A percentile compares a stretch with the other conserved stretches of the same genome.
phyloP scores from a whole-genome alignment of 2,797 vertebrate species.

The Myripristis jacobus region DNA sequence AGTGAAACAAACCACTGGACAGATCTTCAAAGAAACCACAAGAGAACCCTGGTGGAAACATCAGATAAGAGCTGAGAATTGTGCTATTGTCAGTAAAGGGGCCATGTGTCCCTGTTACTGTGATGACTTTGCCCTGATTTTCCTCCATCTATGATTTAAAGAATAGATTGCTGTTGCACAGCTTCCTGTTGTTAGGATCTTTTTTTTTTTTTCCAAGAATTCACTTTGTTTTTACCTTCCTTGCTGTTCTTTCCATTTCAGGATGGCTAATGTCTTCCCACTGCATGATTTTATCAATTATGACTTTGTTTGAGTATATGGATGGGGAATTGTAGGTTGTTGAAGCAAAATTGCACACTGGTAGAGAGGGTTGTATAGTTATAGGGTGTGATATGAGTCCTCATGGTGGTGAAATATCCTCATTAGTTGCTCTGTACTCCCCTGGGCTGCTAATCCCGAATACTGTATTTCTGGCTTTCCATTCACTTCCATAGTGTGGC shows the following conservation, averaged over 20 bases:
- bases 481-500: no score
- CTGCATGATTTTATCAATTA: neutral
- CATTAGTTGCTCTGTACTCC: no score
- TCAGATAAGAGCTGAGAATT: slow-evolving; percentile 27
- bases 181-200: neutral
- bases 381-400: no score
- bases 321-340: neutral
- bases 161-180: neutral
- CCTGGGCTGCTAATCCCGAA: no score
- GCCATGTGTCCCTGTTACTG: slow-evolving; percentile 2
- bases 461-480: no score
- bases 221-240: neutral
- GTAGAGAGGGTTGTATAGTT: no score
- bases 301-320: neutral
- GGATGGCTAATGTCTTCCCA: neutral
- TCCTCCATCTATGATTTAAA: slow-evolving; percentile 17
- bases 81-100: slow-evolving; percentile 15
- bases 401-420: no score
- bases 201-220: neutral
- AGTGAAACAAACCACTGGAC: slow-evolving; percentile 57
- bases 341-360: no score
- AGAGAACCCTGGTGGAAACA: slow-evolving; percentile 45
- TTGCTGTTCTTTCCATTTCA: no score
- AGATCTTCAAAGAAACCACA: slow-evolving; percentile 62
- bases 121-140: neutral